A percentile compares a stretch with the other conserved stretches of the same genome.
Conservation (phyloP, 2,888 invertebrate species). For the Augochlorella aurata region DNA sequence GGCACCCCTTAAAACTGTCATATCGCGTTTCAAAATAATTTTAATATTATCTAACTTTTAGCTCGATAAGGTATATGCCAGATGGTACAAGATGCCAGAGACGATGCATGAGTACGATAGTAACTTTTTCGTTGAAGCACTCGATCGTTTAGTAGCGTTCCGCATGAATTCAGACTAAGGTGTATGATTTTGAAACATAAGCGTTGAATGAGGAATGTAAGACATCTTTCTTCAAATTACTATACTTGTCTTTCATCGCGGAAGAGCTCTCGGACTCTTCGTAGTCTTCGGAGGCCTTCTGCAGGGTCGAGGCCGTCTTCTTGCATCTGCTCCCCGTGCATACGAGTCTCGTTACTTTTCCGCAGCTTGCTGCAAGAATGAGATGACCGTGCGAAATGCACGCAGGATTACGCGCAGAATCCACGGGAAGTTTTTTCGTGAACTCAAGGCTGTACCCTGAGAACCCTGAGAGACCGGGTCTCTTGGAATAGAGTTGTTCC, state of each 20-base stretch:
- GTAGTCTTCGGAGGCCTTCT: neutral
- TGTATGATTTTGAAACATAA: no score
- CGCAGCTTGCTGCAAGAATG: slow-evolving; percentile 6
- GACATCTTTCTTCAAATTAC: no score
- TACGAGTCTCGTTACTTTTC: slow-evolving; percentile 30
- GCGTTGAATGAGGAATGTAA: no score
- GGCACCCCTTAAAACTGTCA: no score
- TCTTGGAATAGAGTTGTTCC: neutral
- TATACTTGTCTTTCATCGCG: slow-evolving; percentile 55
- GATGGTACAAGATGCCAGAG: no score
- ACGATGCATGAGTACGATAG: no score
- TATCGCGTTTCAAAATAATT: no score
- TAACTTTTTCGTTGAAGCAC: no score
- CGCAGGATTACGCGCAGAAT: neutral
- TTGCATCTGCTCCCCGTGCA: slow-evolving; percentile 33
- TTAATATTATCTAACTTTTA: no score
- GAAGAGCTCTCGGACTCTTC: slow-evolving; percentile 48
- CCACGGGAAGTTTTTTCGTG: neutral
- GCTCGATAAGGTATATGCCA: no score
- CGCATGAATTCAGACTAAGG: no score
- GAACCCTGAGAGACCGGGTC: neutral
- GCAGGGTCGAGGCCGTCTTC: slow-evolving; percentile 40
- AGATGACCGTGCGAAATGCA: slow-evolving; percentile 30
- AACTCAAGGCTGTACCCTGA: neutral
- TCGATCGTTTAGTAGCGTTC: no score